phyloP scores from a whole-genome alignment of 2,113 vertebrate genomes.

The Microcebus ravelobensis region DNA sequence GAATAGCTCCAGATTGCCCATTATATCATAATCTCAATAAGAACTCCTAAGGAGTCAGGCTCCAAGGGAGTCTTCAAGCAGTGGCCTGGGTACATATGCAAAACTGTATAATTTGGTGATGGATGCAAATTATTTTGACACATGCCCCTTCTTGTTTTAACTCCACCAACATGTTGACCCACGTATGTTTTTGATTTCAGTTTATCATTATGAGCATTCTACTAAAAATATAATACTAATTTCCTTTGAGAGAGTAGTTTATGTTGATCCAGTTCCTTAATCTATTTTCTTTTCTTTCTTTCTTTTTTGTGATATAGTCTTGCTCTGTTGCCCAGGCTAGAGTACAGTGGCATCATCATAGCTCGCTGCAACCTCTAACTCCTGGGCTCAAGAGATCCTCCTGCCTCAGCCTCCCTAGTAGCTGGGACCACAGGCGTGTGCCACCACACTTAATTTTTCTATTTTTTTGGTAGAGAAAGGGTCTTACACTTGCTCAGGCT shows the following conservation, averaged over 20 bases:
- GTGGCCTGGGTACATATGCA: not conserved
- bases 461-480: too few species aligned
- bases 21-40: not conserved
- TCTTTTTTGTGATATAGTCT: not conserved
- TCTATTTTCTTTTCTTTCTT: not conserved
- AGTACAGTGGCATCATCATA: too few species aligned
- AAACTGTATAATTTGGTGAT: not conserved
- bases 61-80: not conserved
- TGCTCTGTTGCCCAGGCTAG: too few species aligned
- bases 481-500: too few species aligned
- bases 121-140: constrained; percentile 1
- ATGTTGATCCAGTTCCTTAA: not conserved
- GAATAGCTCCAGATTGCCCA: not conserved
- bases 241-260: constrained; percentile 5
- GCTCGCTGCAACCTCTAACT: too few species aligned
- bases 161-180: not conserved
- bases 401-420: too few species aligned
- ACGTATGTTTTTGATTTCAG: not conserved
- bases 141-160: constrained; percentile 9
- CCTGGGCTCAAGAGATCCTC: too few species aligned
- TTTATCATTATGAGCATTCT: constrained; percentile 1
- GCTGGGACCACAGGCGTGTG: too few species aligned
- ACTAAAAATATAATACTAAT: not conserved
- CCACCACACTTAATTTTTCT: too few species aligned
- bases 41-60: not conserved